Evolutionary conservation across 1,140 invertebrate species (phyloP).

Genomic region (Drosophila albomicans): DNA sequence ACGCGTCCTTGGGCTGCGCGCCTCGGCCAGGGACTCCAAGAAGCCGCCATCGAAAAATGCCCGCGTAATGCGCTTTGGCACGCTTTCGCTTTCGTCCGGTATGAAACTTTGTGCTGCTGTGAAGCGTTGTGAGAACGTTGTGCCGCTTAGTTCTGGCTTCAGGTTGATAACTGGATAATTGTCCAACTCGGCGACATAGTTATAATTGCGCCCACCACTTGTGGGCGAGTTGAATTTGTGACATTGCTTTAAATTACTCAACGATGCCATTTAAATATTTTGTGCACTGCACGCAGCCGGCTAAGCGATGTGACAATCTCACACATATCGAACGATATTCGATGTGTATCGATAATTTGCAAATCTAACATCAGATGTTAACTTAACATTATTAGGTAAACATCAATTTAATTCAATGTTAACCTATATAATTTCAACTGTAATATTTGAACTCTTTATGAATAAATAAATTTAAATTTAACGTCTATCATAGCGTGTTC

Average conservation of each 20-base stretch:
- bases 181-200: slow-evolving; percentile 27
- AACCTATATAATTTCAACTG: too few relatives aligned
- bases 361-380: too few relatives aligned
- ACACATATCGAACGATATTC: too few relatives aligned
- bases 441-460: too few relatives aligned
- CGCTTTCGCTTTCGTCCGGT: slow-evolving; percentile 84
- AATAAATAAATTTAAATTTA: too few relatives aligned
- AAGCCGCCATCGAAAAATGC: slow-evolving; percentile 87
- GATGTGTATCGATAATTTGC: too few relatives aligned
- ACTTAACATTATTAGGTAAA: too few relatives aligned
- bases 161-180: slow-evolving; percentile 59
- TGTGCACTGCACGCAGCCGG: neutral
- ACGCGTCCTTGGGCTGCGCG: slow-evolving; percentile 75
- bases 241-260: slow-evolving; percentile 62
- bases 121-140: slow-evolving; percentile 22
- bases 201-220: slow-evolving; percentile 7
- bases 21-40: slow-evolving; percentile 86
- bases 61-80: slow-evolving; percentile 85
- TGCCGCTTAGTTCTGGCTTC: slow-evolving; percentile 37
- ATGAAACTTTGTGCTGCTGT: slow-evolving; percentile 71
- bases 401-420: too few relatives aligned
- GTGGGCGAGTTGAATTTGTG: slow-evolving; percentile 40
- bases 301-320: slow-evolving; percentile 7
- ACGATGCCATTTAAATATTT: slow-evolving; percentile 58
- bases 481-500: too few relatives aligned